phyloP scores from a whole-genome alignment of 2,113 vertebrate species.

The Oplegnathus fasciatus region DNA sequence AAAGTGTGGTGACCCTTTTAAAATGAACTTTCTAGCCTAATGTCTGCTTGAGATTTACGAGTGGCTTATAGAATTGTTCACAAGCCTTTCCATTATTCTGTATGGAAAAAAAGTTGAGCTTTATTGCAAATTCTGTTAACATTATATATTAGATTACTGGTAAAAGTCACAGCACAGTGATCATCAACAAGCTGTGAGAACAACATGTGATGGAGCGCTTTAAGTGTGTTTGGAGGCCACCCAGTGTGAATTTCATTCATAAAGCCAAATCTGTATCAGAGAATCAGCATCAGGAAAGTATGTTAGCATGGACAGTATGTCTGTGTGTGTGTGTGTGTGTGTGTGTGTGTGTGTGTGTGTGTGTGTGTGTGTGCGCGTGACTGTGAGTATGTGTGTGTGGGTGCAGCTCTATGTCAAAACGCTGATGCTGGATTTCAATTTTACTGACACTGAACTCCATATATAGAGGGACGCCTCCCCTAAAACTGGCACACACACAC shows the following conservation, averaged over 20 bases:
- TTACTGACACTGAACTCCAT: conserved; percentile 48
- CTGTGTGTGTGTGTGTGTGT: conserved; percentile 44
- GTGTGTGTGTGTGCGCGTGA: conserved; percentile 28
- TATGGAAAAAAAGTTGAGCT: no score
- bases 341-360: conserved; percentile 2
- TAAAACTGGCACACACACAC: conserved; percentile 32
- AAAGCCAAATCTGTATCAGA: not conserved
- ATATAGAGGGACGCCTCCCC: conserved; percentile 23
- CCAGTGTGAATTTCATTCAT: not conserved
- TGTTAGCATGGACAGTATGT: conserved; percentile 17
- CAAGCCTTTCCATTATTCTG: not conserved
- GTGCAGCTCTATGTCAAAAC: conserved; percentile 59
- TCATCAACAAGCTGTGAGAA: not conserved
- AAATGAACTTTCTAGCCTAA: not conserved
- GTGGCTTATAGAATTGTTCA: not conserved
- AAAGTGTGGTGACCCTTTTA: no score
- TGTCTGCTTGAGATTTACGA: no score
- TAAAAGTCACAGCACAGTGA: not conserved
- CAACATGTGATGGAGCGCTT: not conserved
- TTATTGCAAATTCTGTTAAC: no score
- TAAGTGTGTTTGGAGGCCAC: not conserved
- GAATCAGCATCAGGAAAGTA: not conserved
- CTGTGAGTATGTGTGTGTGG: conserved; percentile 52
- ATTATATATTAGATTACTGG: not conserved
- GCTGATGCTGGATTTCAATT: conserved; percentile 71